A percentile compares a stretch with the other conserved stretches of the same genome.
Conservation (phyloP, 2,888 invertebrate species). For the Nomada goodeniana region DNA sequence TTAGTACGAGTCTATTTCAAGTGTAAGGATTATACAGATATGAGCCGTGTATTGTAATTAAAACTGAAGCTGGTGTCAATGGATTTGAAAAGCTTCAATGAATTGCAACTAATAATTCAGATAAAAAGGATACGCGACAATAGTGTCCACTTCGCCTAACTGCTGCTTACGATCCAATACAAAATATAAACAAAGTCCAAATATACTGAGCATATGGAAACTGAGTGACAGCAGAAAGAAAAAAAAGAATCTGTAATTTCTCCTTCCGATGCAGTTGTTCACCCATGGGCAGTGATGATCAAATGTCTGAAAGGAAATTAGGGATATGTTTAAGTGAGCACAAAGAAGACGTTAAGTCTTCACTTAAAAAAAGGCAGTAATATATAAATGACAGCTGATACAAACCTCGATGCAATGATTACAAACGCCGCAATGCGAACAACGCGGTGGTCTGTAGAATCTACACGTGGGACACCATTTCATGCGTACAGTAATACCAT, state of each 20-base stretch:
- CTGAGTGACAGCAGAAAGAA: constrained; percentile 98
- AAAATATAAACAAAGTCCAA: constrained; percentile 96
- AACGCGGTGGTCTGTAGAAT: constrained; percentile 99
- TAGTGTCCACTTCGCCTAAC: constrained; percentile 92
- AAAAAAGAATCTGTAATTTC: constrained; percentile 99
- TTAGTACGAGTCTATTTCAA: constrained; percentile 91
- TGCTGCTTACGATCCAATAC: constrained; percentile 94
- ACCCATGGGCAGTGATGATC: constrained; percentile 99
- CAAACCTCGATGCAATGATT: constrained; percentile 98
- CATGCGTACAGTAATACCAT: constrained; percentile 99
- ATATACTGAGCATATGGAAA: constrained; percentile 99
- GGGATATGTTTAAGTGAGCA: constrained; percentile 50
- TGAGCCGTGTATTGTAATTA: not conserved
- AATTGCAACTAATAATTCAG: not conserved
- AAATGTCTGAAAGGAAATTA: constrained; percentile 91
- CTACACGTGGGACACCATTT: constrained; percentile 99
- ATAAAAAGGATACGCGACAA: constrained; percentile 93
- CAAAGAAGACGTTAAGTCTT: not conserved
- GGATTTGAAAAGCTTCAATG: not conserved
- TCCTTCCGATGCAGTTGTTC: constrained; percentile 98
- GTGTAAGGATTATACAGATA: constrained; percentile 74
- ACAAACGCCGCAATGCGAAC: constrained; percentile 99
- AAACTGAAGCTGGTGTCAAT: not conserved
- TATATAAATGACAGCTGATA: constrained; percentile 27
- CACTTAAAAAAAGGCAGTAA: not conserved